Conservation (phyloP, 2,888 invertebrate genomes). For the Plagiodera versicolora region DNA sequence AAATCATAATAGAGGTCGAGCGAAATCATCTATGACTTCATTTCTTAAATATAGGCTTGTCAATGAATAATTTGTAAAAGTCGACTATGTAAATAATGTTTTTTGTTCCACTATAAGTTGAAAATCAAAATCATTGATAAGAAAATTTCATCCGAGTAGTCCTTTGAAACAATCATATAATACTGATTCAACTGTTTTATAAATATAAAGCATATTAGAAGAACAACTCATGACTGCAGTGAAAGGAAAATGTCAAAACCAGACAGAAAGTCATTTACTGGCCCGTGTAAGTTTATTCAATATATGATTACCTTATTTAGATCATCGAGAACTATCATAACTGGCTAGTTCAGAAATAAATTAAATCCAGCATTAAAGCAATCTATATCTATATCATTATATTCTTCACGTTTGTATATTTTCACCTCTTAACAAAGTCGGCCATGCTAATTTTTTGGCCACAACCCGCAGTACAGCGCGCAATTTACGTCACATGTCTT, state of each 20-base stretch:
- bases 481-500: too few species aligned
- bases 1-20: conserved; percentile 5
- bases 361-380: conserved; percentile 19
- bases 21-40: not conserved
- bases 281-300: not conserved
- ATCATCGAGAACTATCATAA: conserved; percentile 16
- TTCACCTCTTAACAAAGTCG: conserved; percentile 42
- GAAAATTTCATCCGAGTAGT: not conserved
- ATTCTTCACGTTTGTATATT: conserved; percentile 40
- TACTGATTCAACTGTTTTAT: not conserved
- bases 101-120: not conserved
- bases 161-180: not conserved
- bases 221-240: conserved; percentile 39
- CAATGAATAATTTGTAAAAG: not conserved
- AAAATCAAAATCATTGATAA: not conserved
- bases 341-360: conserved; percentile 1
- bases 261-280: not conserved
- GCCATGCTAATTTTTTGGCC: conserved; percentile 52
- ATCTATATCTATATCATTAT: conserved; percentile 34
- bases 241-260: conserved; percentile 49
- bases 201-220: conserved; percentile 34
- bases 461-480: not conserved
- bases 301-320: not conserved
- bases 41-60: not conserved
- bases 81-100: not conserved